Base-by-base conservation (phyloP, 2,888 invertebrate genomes). In the Cryptus viduatorius region DNA sequence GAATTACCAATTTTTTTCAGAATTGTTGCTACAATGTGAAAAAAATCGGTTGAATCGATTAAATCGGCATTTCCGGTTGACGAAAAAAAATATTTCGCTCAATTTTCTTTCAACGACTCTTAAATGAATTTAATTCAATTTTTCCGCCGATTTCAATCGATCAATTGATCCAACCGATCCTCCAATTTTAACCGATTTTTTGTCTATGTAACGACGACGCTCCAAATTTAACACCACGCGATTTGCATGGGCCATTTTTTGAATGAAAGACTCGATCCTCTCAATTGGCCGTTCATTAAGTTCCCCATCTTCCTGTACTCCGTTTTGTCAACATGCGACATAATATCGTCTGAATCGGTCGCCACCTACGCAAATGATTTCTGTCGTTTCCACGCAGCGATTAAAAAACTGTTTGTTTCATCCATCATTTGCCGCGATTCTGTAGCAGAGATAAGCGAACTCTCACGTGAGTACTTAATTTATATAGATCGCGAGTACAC, bases 361-460 rank as follows among this genome's bases (percentile, higher is more conserved):
- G 16, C 69, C n/a, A 50, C 69, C 69, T 29, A 69, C 53, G 69
- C 16, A 3, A 37, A 44, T 71, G 56, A 10, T 19, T 31, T 50
- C 50, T 24, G 16, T 53, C 53, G 42, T 7, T 12, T 12, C 10
- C 1, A 24, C 24, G 24, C 24, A 1, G 4, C 56, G 44, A 72
- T 72, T 59, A 24, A 72, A 59, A 56, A 14, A 59, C 44, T 72
- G 56, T 72, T 44, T 44, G 56, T 72, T 72, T 31, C 14, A n/a
- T 72, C 5, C 42, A 61, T 61, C 61, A 44, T 44, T 64, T 75
- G 31, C 31, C 50, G 46, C 46, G 67, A 50, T 31, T 50, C 37
- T 37, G 10, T 12, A 12, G 64, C 64, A 16, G 14, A 48, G 64
- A 48, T 64, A 61, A 61, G 61, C 37, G 3, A 50, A 37, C 37